Conservation (phyloP, 1,140 invertebrate species). For the Bombus waltoni region DNA sequence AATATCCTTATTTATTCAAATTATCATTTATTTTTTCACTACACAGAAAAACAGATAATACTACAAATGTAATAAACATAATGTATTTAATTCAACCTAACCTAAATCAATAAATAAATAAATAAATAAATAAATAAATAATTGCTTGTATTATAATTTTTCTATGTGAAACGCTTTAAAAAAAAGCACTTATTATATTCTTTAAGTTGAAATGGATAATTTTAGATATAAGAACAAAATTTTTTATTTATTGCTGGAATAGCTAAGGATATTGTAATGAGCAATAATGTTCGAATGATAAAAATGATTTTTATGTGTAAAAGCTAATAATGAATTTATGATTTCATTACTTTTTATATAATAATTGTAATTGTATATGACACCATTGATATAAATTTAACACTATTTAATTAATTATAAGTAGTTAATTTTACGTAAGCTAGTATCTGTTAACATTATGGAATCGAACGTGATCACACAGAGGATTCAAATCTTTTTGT, state of each 20-base stretch:
- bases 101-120: conserved; percentile 36
- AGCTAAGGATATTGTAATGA: conserved; percentile 17
- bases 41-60: conserved; percentile 43
- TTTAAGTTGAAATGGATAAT: neutral
- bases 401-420: neutral
- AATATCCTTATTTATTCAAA: conserved; percentile 43
- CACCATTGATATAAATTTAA: conserved; percentile 7
- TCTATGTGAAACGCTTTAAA: neutral
- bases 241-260: neutral
- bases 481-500: neutral
- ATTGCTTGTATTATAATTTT: conserved; percentile 28
- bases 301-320: neutral
- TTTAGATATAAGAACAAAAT: neutral
- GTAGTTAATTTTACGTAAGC: neutral
- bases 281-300: neutral
- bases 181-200: neutral
- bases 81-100: conserved; percentile 23
- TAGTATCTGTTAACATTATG: neutral
- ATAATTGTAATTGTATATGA: conserved; percentile 10
- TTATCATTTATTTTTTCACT: conserved; percentile 52
- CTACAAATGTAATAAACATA: conserved; percentile 26
- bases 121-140: conserved; percentile 47
- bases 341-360: conserved; percentile 22
- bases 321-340: neutral
- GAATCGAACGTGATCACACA: neutral